phyloP scores from a whole-genome alignment of 2,888 invertebrate genomes.

The Tubiluchus corallicola region DNA sequence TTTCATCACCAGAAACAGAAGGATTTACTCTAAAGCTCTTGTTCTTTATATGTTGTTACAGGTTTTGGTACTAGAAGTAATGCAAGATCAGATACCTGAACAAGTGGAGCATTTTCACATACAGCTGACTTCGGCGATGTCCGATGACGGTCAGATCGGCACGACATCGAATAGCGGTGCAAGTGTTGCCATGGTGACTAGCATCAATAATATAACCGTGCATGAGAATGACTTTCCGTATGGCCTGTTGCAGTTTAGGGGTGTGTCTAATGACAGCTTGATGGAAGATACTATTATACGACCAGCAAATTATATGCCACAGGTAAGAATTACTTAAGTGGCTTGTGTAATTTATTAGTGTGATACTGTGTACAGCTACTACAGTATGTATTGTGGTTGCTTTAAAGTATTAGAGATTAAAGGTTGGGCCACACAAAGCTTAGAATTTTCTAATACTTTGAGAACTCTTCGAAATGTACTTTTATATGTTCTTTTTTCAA shows the following conservation, averaged over 20 bases:
- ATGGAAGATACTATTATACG: constrained; percentile 16
- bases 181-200: constrained; percentile 18
- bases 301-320: constrained; percentile 14
- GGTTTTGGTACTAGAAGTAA: constrained; percentile 17
- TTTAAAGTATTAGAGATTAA: too few species aligned
- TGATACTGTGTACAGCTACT: too few species aligned
- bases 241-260: constrained; percentile 24
- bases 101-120: constrained; percentile 20
- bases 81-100: constrained; percentile 23
- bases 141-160: constrained; percentile 20
- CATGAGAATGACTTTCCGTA: constrained; percentile 22
- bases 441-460: too few species aligned
- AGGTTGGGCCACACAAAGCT: too few species aligned
- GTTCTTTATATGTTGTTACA: too few species aligned
- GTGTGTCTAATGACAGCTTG: too few species aligned
- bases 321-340: constrained; percentile 23
- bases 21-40: too few species aligned
- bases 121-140: constrained; percentile 16
- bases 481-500: too few species aligned
- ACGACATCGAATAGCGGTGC: constrained; percentile 26
- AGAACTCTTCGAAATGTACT: too few species aligned
- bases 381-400: too few species aligned
- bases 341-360: constrained; percentile 17
- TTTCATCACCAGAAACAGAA: too few species aligned
- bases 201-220: constrained; percentile 17